A percentile compares a stretch with the other conserved stretches of the same genome.
Conservation (phyloP, 2,113 vertebrate genomes). For the Isichthys henryi region DNA sequence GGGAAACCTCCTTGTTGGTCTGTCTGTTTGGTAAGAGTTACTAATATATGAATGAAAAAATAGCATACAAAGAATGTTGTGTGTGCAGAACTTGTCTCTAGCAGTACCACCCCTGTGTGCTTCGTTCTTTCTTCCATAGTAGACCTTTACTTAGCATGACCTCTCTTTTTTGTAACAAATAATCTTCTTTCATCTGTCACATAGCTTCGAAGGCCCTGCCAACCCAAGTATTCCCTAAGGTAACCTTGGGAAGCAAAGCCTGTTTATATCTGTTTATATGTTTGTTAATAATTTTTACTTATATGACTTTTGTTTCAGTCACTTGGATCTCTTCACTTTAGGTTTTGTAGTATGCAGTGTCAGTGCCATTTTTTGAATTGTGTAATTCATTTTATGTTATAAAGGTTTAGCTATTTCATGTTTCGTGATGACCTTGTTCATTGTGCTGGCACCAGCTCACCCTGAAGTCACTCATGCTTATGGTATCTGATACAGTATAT, state of each 20-base stretch:
- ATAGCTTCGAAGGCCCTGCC: background rate
- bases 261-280: background rate
- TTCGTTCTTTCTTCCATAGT: background rate
- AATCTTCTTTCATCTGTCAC: background rate
- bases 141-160: background rate
- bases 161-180: background rate
- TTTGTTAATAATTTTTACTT: too few species aligned
- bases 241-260: background rate
- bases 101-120: background rate
- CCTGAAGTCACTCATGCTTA: background rate
- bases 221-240: background rate
- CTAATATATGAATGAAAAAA: background rate
- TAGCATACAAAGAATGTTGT: background rate
- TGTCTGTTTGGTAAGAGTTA: background rate
- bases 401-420: background rate
- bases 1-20: background rate
- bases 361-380: background rate
- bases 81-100: background rate
- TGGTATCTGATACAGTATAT: background rate
- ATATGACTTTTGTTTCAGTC: too few species aligned
- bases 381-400: background rate
- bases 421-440: background rate
- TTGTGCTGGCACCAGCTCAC: too few species aligned
- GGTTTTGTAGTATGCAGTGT: too few species aligned
- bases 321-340: background rate